phyloP scores from a whole-genome alignment of 2,888 invertebrate genomes.

The Germaria angustata region DNA sequence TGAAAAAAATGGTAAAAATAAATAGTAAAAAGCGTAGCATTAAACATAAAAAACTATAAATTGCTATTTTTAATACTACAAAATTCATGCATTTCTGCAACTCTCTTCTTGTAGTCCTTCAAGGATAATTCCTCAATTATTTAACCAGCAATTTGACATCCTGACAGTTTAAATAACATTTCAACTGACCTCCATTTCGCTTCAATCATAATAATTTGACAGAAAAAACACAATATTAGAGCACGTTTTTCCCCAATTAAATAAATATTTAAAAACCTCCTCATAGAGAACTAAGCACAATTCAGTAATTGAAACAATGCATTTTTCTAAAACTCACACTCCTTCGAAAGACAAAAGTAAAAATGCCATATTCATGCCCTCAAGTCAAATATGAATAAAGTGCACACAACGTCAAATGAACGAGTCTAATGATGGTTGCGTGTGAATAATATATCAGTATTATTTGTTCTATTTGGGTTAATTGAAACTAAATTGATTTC shows the following conservation, averaged over 20 bases:
- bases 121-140: not conserved
- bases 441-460: slow-evolving; percentile 64
- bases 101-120: too few species aligned
- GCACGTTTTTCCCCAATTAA: not conserved
- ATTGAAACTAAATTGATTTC: slow-evolving; percentile 66
- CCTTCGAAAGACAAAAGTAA: not conserved
- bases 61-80: too few species aligned
- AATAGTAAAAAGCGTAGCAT: too few species aligned
- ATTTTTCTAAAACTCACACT: slow-evolving; percentile 26
- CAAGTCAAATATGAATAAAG: slow-evolving; percentile 29
- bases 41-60: too few species aligned
- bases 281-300: not conserved
- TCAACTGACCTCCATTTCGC: slow-evolving; percentile 29
- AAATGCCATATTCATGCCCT: slow-evolving; percentile 28
- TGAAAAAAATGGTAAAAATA: too few species aligned
- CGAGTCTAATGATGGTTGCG: slow-evolving; percentile 57
- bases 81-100: too few species aligned
- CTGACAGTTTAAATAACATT: slow-evolving; percentile 1
- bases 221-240: slow-evolving; percentile 26
- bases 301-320: slow-evolving; percentile 37
- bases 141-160: slow-evolving; percentile 12
- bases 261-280: slow-evolving; percentile 28
- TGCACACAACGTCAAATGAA: not conserved
- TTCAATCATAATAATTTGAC: slow-evolving; percentile 49
- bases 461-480: slow-evolving; percentile 61